A percentile compares a stretch with the other conserved stretches of the same genome.
Evolutionary conservation across 2,113 vertebrate genomes (phyloP).

Genomic region (Stigmatopora argus): DNA sequence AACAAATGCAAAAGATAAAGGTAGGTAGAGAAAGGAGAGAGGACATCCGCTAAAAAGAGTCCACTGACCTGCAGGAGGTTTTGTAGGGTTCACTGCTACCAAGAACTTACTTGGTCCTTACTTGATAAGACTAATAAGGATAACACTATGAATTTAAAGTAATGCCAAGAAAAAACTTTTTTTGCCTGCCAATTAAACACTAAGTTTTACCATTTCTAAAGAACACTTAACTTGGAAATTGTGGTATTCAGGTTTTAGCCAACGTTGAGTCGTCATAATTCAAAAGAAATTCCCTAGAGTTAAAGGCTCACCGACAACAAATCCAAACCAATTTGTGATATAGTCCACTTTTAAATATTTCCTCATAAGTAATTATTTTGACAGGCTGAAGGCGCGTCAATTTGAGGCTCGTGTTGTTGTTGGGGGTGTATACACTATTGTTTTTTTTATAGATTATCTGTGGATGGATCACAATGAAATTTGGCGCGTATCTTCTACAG

Average conservation of each 20-base stretch:
- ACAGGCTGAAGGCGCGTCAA: too few relatives aligned
- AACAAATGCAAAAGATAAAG: slow-evolving; percentile 70
- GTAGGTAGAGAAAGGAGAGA: slow-evolving; percentile 30
- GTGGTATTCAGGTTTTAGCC: not conserved
- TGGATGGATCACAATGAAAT: too few relatives aligned
- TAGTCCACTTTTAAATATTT: not conserved
- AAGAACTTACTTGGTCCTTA: slow-evolving; percentile 15
- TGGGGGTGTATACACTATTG: too few relatives aligned
- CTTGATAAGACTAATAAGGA: slow-evolving; percentile 11
- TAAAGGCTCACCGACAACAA: too few relatives aligned
- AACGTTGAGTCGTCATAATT: not conserved
- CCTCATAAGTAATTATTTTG: too few relatives aligned
- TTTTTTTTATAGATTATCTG: too few relatives aligned
- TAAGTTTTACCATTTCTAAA: not conserved
- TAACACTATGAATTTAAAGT: not conserved
- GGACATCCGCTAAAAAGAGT: slow-evolving; percentile 40
- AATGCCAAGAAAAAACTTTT: not conserved
- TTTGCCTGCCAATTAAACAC: too few relatives aligned
- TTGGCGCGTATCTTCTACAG: too few relatives aligned
- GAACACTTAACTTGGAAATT: not conserved
- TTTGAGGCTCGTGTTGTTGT: too few relatives aligned
- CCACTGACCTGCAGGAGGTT: slow-evolving; percentile 59
- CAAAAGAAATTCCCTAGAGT: not conserved
- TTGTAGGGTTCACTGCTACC: slow-evolving; percentile 53
- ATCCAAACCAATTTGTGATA: not conserved